Evolutionary conservation across 2,888 invertebrate genomes (phyloP).

Genomic region (Periphyllus acericola): DNA sequence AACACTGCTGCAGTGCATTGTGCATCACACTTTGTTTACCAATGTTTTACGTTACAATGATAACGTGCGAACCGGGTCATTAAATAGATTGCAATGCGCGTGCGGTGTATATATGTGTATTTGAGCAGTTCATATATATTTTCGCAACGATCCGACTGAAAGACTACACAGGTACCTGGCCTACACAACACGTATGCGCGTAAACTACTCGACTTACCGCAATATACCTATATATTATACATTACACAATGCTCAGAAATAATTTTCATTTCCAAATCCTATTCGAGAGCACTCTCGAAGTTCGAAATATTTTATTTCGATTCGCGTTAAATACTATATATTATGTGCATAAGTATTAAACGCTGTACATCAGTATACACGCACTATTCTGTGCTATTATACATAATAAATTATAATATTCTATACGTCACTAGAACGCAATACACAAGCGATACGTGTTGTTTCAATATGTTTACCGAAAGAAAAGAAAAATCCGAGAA

Average conservation of each 20-base stretch:
- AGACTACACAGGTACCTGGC: slow-evolving; percentile 15
- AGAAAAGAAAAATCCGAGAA: slow-evolving; percentile 3
- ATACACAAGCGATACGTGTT: background rate
- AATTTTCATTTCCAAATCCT: slow-evolving; percentile 32
- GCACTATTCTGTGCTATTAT: background rate
- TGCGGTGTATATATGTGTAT: background rate
- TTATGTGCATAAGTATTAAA: background rate
- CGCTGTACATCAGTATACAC: no score
- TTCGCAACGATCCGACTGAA: slow-evolving; percentile 31
- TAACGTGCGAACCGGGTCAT: slow-evolving; percentile 53
- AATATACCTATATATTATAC: background rate
- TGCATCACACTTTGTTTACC: slow-evolving; percentile 21
- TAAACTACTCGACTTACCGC: background rate
- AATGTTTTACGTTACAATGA: slow-evolving; percentile 18
- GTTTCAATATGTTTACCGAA: background rate
- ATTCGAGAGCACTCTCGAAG: background rate
- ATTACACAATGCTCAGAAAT: slow-evolving; percentile 32
- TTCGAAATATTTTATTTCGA: background rate
- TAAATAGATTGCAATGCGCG: slow-evolving; percentile 16
- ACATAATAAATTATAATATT: no score
- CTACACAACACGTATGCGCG: no score
- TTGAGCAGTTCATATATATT: slow-evolving; percentile 25
- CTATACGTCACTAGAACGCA: background rate
- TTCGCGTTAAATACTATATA: background rate
- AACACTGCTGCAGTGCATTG: background rate